phyloP scores from a whole-genome alignment of 2,113 vertebrate species.

The Vombatus ursinus region DNA sequence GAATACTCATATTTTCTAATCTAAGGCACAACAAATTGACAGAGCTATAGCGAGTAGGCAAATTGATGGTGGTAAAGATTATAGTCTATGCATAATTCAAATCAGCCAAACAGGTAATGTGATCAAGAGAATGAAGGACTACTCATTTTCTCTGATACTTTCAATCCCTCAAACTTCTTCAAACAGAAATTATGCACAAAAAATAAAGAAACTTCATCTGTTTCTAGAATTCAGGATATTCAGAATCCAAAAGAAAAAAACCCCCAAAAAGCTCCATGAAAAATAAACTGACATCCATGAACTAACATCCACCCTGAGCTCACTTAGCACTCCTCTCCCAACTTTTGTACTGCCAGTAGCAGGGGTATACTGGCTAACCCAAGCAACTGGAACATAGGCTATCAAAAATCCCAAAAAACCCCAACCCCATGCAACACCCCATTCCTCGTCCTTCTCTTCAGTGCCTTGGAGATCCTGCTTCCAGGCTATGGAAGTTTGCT shows the following conservation, averaged over 20 bases:
- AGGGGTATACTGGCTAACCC: neutral
- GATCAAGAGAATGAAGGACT: slow-evolving; percentile 4
- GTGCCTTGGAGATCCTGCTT: neutral
- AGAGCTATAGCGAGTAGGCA: neutral
- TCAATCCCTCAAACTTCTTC: neutral
- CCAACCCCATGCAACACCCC: neutral
- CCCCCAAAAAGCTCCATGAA: neutral
- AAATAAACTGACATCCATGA: neutral
- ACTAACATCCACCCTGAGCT: neutral
- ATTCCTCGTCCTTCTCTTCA: neutral
- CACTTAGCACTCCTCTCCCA: neutral
- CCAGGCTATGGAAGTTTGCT: neutral
- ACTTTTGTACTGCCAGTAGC: neutral
- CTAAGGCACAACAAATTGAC: neutral
- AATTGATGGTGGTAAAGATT: neutral
- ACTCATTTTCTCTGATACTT: neutral
- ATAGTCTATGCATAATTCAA: neutral
- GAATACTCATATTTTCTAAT: neutral
- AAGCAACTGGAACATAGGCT: neutral
- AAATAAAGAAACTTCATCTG: too few relatives aligned
- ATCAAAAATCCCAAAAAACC: neutral
- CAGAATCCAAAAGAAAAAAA: fast-evolving
- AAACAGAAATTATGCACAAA: neutral
- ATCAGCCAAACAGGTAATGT: neutral
- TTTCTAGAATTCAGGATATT: neutral